phyloP scores from a whole-genome alignment of 2,113 vertebrate species.

The Prolemur simus region DNA sequence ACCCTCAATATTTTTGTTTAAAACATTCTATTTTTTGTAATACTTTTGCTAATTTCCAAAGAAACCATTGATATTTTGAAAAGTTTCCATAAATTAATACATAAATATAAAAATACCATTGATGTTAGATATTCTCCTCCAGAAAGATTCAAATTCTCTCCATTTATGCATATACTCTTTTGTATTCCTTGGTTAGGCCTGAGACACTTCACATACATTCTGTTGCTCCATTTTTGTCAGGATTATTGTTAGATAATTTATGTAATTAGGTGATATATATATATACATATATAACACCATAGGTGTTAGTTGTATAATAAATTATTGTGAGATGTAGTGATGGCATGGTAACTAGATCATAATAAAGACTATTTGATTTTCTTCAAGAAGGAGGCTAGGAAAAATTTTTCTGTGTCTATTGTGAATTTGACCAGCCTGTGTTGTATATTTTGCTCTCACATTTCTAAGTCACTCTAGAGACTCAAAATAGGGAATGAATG shows the following conservation, averaged over 20 bases:
- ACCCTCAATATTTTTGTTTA: neutral
- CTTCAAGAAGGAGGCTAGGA: neutral
- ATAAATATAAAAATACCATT: neutral
- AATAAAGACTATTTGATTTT: neutral
- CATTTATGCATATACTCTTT: neutral
- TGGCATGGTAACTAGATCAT: neutral
- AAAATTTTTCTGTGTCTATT: neutral
- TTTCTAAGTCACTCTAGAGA: neutral
- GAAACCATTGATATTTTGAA: neutral
- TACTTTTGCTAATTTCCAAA: neutral
- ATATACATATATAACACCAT: no score
- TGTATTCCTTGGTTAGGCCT: neutral
- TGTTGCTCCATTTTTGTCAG: neutral
- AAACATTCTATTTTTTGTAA: neutral
- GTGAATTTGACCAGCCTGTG: neutral
- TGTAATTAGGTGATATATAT: neutral
- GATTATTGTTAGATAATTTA: neutral
- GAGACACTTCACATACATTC: neutral
- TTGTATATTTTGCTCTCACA: neutral
- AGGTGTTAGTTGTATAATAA: neutral
- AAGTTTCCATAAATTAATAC: neutral
- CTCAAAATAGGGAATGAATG: neutral
- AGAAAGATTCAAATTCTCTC: neutral
- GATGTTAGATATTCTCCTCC: neutral
- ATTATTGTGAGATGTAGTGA: neutral